Evolutionary conservation across 1,140 invertebrate species (phyloP), one percentile per base, ranked within the genome.

Genomic region (Sinella curviseta): DNA sequence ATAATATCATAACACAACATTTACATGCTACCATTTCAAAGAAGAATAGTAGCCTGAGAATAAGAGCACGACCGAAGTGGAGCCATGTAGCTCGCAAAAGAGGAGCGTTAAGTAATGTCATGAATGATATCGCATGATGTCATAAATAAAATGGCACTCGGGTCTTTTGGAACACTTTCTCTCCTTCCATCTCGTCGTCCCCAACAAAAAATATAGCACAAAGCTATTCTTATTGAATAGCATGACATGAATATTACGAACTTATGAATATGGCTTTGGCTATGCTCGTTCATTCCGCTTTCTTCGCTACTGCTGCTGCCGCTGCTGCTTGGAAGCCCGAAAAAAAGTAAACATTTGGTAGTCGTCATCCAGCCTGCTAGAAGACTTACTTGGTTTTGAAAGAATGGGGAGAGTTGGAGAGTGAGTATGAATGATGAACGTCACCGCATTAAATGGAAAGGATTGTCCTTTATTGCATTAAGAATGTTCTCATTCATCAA

Each of bases 381-480:
- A 48, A 48, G 20, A 48, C 8, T 48, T 8, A 48, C 39, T n/a
- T n/a, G n/a, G n/a, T n/a, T n/a, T n/a, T n/a, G n/a, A 48, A 48
- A 12, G 39, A 48, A 48, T 12, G 39, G 39, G 20, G 24, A 26
- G 31, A 31, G 65, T 31, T 30, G 65, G 28, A 16, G 28, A 3
- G 3, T 70, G 65, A 70, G 31, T 70, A 33, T 70, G 65, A 70
- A 33, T 33, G 65, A 70, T 70, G 65, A 70, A 33, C 31, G 65
- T 33, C 4, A 70, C 28, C 65, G 24, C 65, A 33, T 26, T 31
- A 31, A 70, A 70, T 70, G 65, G 31, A 33, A 70, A 30, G 65
- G 65, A 70, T 70, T 70, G 65, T 70, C 31, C 31, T 70, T 31
- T 33, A 70, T 70, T 70, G 31, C 65, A 70, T 70, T 70, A 70